Conservation (phyloP, 2,888 invertebrate species). For the Myopa testacea region DNA sequence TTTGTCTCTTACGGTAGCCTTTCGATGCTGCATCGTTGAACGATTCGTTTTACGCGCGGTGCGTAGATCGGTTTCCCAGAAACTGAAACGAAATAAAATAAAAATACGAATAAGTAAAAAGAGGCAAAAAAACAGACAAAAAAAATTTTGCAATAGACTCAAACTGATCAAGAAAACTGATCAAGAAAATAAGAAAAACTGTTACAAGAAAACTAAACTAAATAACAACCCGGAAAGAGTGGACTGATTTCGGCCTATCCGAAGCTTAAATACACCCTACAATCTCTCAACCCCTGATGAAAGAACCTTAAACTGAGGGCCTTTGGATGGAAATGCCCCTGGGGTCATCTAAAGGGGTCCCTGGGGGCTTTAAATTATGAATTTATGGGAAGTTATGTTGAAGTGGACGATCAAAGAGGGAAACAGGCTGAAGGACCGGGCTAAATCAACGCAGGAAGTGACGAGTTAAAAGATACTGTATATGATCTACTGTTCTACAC, state of each 20-base stretch:
- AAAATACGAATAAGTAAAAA: constrained; percentile 11
- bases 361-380: too few species aligned
- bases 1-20: constrained; percentile 51
- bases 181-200: too few species aligned
- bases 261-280: neutral
- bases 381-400: too few species aligned
- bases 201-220: neutral
- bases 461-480: too few species aligned
- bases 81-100: constrained; percentile 61
- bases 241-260: neutral
- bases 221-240: neutral
- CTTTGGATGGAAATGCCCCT: neutral
- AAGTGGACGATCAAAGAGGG: too few species aligned
- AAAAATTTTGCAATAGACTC: neutral
- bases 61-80: constrained; percentile 85
- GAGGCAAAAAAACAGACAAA: constrained; percentile 21
- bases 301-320: neutral
- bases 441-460: too few species aligned
- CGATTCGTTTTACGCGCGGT: constrained; percentile 78
- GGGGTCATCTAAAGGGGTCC: too few species aligned
- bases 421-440: too few species aligned
- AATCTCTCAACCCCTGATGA: neutral
- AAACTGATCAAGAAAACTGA: too few species aligned
- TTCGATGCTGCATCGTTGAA: constrained; percentile 69
- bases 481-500: too few species aligned